Conservation (phyloP, 2,113 vertebrate genomes). For the Lontra canadensis region DNA sequence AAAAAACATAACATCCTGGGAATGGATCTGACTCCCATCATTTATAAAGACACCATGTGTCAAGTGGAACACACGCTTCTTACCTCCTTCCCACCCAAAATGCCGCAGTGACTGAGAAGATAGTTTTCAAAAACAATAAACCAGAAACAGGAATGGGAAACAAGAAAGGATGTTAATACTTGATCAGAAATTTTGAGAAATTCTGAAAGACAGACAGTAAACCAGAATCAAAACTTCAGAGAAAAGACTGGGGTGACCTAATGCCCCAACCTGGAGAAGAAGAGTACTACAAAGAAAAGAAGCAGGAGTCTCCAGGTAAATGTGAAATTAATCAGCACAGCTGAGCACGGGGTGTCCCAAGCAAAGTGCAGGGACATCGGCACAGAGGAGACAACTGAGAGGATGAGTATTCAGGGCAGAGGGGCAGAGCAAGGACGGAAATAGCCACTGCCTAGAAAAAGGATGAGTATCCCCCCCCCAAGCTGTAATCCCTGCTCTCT, state of each 20-base stretch:
- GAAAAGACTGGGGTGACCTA: background rate
- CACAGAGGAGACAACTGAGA: background rate
- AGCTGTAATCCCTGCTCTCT: background rate
- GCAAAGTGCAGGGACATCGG: background rate
- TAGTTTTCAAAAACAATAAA: background rate
- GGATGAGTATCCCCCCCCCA: background rate
- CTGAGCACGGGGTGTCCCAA: background rate
- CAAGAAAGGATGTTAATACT: background rate
- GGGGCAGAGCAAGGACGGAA: background rate
- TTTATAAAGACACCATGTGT: background rate
- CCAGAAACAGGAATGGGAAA: background rate
- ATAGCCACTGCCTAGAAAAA: background rate
- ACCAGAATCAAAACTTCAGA: background rate
- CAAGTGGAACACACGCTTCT: background rate
- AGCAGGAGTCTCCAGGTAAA: background rate
- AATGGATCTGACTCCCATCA: background rate
- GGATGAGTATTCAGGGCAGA: background rate
- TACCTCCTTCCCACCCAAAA: background rate
- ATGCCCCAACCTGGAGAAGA: background rate
- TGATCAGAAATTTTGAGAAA: background rate
- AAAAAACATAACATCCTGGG: background rate
- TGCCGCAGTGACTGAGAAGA: background rate
- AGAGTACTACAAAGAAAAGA: background rate
- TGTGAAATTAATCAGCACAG: background rate
- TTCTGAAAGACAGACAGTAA: background rate